These are phyloP conservation scores for Tetranychus piercei DNA, from an alignment of 2,888 invertebrate genomes.

Conservation along the genomic window DNA sequence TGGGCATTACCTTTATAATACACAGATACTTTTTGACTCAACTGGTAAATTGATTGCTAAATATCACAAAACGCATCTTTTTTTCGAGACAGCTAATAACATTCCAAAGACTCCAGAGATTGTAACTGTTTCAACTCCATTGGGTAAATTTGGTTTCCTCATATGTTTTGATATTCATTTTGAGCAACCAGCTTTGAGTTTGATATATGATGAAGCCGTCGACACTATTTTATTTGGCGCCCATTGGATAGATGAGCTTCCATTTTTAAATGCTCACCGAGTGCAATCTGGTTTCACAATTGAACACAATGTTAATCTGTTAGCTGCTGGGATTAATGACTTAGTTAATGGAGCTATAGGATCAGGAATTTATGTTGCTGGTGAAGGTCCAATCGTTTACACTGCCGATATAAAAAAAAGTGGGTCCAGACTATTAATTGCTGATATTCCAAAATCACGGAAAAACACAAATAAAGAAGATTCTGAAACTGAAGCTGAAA, in stretches of 20 bases:
- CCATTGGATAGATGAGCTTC: slow-evolving; percentile 9
- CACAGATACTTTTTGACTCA: slow-evolving; percentile 56
- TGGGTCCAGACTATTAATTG: slow-evolving; percentile 28
- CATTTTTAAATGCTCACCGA: neutral
- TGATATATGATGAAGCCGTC: neutral
- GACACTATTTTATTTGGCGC: slow-evolving; percentile 7
- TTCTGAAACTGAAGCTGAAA: neutral
- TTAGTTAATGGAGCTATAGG: slow-evolving; percentile 43
- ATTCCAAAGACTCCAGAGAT: slow-evolving; percentile 26
- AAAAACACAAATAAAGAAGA: neutral
- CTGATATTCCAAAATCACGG: slow-evolving; percentile 23
- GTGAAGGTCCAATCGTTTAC: slow-evolving; percentile 33
- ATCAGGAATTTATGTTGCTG: slow-evolving; percentile 52
- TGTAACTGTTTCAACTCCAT: slow-evolving; percentile 29
- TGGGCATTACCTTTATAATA: slow-evolving; percentile 43
- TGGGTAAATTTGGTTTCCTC: slow-evolving; percentile 50
- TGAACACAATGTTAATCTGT: neutral
- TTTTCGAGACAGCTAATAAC: slow-evolving; percentile 29
- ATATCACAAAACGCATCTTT: slow-evolving; percentile 36
- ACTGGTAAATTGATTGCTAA: slow-evolving; percentile 50
- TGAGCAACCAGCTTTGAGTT: neutral
- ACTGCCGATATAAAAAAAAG: slow-evolving; percentile 27
- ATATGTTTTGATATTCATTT: slow-evolving; percentile 55
- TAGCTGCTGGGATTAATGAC: neutral
- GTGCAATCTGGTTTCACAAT: neutral